Conservation (phyloP, 2,888 invertebrate genomes). For the Graphium colonna region DNA sequence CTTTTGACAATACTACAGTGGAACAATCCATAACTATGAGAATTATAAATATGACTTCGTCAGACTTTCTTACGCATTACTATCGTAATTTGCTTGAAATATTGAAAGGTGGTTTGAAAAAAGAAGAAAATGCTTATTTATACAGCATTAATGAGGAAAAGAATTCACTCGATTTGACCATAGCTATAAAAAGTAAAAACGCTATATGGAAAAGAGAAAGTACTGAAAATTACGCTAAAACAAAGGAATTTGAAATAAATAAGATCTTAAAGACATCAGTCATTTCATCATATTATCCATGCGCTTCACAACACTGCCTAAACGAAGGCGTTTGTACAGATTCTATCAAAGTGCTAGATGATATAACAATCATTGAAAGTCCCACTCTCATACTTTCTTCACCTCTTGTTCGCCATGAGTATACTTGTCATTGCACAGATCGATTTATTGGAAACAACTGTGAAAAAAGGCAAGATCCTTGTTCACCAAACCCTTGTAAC, state of each 20-base stretch:
- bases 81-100: slow-evolving; percentile 87
- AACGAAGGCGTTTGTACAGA: slow-evolving; percentile 90
- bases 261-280: slow-evolving; percentile 81
- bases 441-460: slow-evolving; percentile 92
- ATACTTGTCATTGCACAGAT: slow-evolving; percentile 89
- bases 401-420: slow-evolving; percentile 88
- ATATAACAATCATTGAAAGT: slow-evolving; percentile 89
- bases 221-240: slow-evolving; percentile 82
- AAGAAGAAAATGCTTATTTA: slow-evolving; percentile 82
- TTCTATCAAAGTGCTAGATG: slow-evolving; percentile 83
- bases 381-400: slow-evolving; percentile 90
- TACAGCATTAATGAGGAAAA: slow-evolving; percentile 87
- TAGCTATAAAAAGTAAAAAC: slow-evolving; percentile 82
- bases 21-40: slow-evolving; percentile 90
- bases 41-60: slow-evolving; percentile 86
- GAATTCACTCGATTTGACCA: slow-evolving; percentile 84
- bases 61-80: slow-evolving; percentile 86
- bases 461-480: slow-evolving; percentile 93
- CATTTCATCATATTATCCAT: slow-evolving; percentile 89
- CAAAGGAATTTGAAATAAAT: slow-evolving; percentile 83
- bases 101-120: slow-evolving; percentile 83
- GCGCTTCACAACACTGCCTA: slow-evolving; percentile 85
- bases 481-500: slow-evolving; percentile 93
- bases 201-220: slow-evolving; percentile 83
- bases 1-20: slow-evolving; percentile 89